Conservation (phyloP, 2,888 invertebrate species). For the Abrostola tripartita region DNA sequence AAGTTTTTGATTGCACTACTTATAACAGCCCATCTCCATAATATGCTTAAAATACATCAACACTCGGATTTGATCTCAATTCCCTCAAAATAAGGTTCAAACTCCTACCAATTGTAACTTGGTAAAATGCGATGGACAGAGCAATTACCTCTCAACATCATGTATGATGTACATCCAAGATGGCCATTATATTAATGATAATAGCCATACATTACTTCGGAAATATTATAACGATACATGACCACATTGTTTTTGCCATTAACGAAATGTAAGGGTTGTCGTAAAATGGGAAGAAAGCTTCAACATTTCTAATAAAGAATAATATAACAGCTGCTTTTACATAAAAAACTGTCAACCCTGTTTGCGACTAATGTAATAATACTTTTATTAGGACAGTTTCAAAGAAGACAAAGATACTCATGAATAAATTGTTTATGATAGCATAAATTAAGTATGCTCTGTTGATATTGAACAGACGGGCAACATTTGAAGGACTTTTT, state of each 20-base stretch:
- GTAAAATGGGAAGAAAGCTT: background rate
- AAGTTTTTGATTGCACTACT: constrained; percentile 47
- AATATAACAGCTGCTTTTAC: background rate
- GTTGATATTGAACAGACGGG: constrained; percentile 30
- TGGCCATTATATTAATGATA: constrained; percentile 48
- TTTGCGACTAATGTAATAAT: constrained; percentile 42
- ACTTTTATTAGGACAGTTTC: constrained; percentile 51
- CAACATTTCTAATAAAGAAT: background rate
- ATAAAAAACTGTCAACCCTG: constrained; percentile 29
- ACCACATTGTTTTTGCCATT: constrained; percentile 20
- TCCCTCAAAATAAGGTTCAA: constrained; percentile 16
- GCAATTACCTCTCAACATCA: constrained; percentile 45
- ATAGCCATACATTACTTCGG: constrained; percentile 32
- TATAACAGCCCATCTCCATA: constrained; percentile 45
- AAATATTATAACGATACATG: constrained; percentile 42
- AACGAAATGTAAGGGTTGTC: constrained; percentile 3
- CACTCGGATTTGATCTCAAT: background rate
- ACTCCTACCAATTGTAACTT: constrained; percentile 6
- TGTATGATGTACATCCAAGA: constrained; percentile 52
- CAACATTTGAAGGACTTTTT: constrained; percentile 16
- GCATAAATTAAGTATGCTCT: constrained; percentile 55
- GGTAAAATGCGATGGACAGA: constrained; percentile 16
- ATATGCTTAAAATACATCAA: constrained; percentile 24
- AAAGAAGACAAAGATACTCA: constrained; percentile 49
- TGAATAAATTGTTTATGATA: constrained; percentile 63